These are phyloP conservation scores for Callopanchax toddi DNA, from an alignment of 2,113 vertebrate genomes.

Conservation along the genomic window DNA sequence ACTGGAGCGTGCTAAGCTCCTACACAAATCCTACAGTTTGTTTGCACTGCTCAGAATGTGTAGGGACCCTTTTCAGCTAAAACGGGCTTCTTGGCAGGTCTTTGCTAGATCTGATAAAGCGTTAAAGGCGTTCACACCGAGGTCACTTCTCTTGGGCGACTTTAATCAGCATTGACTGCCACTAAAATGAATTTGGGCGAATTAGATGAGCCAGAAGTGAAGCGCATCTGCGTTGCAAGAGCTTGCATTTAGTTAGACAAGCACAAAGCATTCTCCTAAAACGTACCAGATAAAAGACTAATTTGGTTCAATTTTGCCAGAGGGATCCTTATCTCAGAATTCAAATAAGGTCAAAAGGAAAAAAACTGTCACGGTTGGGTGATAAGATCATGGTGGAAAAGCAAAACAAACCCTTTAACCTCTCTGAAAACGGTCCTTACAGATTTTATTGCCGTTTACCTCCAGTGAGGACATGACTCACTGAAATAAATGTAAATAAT, in stretches of 20 bases:
- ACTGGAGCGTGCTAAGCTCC: constrained; percentile 32
- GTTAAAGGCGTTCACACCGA: constrained; percentile 56
- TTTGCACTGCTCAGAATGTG: constrained; percentile 39
- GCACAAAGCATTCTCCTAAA: constrained; percentile 72
- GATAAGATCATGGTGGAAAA: constrained; percentile 64
- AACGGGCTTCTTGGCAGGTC: constrained; percentile 44
- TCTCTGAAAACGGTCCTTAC: constrained; percentile 58
- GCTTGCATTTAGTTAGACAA: constrained; percentile 46
- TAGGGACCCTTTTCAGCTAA: constrained; percentile 35
- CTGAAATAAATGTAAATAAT: constrained; percentile 64
- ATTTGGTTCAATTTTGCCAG: constrained; percentile 73
- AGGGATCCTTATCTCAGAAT: constrained; percentile 74
- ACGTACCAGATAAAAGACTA: constrained; percentile 76
- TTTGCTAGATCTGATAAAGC: constrained; percentile 55
- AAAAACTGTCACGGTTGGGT: constrained; percentile 49
- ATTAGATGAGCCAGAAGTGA: constrained; percentile 37
- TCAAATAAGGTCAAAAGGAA: constrained; percentile 76
- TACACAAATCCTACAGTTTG: constrained; percentile 41
- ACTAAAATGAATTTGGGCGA: constrained; percentile 61
- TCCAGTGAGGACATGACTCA: constrained; percentile 58
- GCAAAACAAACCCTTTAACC: constrained; percentile 55
- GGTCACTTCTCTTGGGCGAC: constrained; percentile 54
- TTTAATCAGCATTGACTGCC: constrained; percentile 51
- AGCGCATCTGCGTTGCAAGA: constrained; percentile 40
- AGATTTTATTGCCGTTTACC: constrained; percentile 70